phyloP scores from a whole-genome alignment of 2,888 invertebrate species.

The Megastigmus dorsalis region DNA sequence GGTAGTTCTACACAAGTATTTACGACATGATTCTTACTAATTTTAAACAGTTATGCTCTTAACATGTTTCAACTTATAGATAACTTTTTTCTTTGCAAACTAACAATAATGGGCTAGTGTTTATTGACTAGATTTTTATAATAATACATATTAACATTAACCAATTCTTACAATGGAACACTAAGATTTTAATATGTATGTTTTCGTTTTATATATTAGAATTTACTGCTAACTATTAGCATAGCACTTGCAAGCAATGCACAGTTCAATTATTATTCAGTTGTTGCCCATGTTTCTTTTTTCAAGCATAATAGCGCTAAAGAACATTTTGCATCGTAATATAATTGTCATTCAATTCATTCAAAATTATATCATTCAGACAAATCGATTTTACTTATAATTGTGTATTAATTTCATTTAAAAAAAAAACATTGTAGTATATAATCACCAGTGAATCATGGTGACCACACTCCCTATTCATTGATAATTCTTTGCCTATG shows the following conservation, averaged over 20 bases:
- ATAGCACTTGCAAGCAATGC: conserved; percentile 70
- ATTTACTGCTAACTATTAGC: conserved; percentile 61
- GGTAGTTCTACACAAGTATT: conserved; percentile 61
- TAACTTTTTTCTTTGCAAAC: conserved; percentile 36
- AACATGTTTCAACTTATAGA: conserved; percentile 40
- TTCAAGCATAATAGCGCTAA: conserved; percentile 34
- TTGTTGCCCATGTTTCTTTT: conserved; percentile 45
- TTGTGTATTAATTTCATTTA: too few relatives aligned
- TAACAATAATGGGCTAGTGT: conserved; percentile 48
- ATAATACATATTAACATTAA: conserved; percentile 40
- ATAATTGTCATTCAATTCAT: conserved; percentile 16
- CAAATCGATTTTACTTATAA: too few relatives aligned
- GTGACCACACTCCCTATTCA: not conserved
- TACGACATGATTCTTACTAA: conserved; percentile 48
- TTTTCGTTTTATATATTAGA: conserved; percentile 42
- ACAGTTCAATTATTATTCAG: conserved; percentile 62
- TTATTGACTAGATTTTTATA: conserved; percentile 23
- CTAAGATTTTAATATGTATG: conserved; percentile 43
- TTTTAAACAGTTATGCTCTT: conserved; percentile 45
- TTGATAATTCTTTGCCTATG: too few relatives aligned
- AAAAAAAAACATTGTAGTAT: too few relatives aligned
- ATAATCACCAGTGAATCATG: too few relatives aligned
- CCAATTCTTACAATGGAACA: conserved; percentile 45
- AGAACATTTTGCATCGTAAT: conserved; percentile 29
- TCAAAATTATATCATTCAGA: not conserved